These are phyloP conservation scores for Pachliopta kotzebuea DNA, from an alignment of 2,888 invertebrate genomes.

Conservation along the genomic window DNA sequence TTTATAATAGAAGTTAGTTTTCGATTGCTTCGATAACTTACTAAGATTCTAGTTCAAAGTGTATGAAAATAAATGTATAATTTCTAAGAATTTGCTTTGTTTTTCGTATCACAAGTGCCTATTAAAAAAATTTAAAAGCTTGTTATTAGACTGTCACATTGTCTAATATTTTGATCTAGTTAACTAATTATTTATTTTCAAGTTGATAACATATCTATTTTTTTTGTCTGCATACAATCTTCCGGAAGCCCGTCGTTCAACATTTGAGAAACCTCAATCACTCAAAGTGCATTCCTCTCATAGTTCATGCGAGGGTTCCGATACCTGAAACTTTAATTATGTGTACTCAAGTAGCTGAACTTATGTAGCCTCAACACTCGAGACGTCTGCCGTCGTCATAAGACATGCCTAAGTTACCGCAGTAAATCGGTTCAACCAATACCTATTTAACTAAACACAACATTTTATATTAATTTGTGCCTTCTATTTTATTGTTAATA, in stretches of 20 bases:
- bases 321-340: slow-evolving; percentile 57
- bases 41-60: too few relatives aligned
- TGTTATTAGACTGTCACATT: too few relatives aligned
- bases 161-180: neutral
- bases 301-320: slow-evolving; percentile 26
- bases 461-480: neutral
- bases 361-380: slow-evolving; percentile 63
- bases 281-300: neutral
- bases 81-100: too few relatives aligned
- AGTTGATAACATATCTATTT: neutral
- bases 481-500: neutral
- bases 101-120: too few relatives aligned
- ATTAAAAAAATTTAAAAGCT: too few relatives aligned
- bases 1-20: too few relatives aligned
- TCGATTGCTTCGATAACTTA: too few relatives aligned
- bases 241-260: neutral
- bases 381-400: slow-evolving; percentile 65
- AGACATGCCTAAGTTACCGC: slow-evolving; percentile 38
- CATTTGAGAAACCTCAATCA: neutral
- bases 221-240: neutral
- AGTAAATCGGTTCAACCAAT: neutral
- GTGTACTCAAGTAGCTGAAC: slow-evolving; percentile 45
- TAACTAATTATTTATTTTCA: neutral
- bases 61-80: too few relatives aligned
- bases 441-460: neutral